phyloP scores from a whole-genome alignment of 92 coral and sea anemone species.

The Hydrozoanthus gracilis region DNA sequence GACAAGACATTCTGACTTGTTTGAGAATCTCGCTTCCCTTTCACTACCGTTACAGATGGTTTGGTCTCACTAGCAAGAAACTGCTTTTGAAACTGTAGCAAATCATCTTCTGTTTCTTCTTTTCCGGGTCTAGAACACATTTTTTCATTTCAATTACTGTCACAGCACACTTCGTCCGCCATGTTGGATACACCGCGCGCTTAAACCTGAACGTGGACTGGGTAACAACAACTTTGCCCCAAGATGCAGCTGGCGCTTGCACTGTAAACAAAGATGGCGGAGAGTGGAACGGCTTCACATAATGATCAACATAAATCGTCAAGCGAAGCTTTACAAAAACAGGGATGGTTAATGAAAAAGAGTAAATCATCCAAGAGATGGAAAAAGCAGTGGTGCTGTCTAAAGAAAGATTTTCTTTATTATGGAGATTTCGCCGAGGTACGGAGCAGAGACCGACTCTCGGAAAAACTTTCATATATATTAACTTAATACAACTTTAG shows the following conservation, averaged over 20 bases:
- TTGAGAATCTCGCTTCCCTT: conserved; percentile 35
- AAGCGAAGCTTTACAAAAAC: conserved; percentile 63
- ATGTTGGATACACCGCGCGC: conserved; percentile 7
- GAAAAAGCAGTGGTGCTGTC: conserved; percentile 89
- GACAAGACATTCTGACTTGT: conserved; percentile 26
- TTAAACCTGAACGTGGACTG: neutral
- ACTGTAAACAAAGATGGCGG: conserved; percentile 88
- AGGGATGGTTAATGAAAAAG: conserved; percentile 91
- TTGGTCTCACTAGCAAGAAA: conserved; percentile 72
- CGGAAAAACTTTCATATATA: no score
- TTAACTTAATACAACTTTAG: no score
- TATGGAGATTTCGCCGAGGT: conserved; percentile 90
- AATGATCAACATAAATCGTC: conserved; percentile 46
- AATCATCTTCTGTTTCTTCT: conserved; percentile 87
- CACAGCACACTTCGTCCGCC: conserved; percentile 36
- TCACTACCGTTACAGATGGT: conserved; percentile 81
- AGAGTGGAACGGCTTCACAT: conserved; percentile 48
- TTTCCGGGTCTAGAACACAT: conserved; percentile 91
- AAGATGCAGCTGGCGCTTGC: neutral
- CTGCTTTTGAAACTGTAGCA: conserved; percentile 79
- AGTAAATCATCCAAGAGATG: conserved; percentile 84
- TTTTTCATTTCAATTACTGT: neutral
- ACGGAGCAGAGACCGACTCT: conserved; percentile 5
- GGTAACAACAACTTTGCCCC: conserved; percentile 3
- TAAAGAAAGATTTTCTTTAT: conserved; percentile 80